A percentile compares a stretch with the other conserved stretches of the same genome.
These are phyloP conservation scores for Dastarcus helophoroides DNA, from an alignment of 2,888 invertebrate species.

Conservation along the genomic window DNA sequence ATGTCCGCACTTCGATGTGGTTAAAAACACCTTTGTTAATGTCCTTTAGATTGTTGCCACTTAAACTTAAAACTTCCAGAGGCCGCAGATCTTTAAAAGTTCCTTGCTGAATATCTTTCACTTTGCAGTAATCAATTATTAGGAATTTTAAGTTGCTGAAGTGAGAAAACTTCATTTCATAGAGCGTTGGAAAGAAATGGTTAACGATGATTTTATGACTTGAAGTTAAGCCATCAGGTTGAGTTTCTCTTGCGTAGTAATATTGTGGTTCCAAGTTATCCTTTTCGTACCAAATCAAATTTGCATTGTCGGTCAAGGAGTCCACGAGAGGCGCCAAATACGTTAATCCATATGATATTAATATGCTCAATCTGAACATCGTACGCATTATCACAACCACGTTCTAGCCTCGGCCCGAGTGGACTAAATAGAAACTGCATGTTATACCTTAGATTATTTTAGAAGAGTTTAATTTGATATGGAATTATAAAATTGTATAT, in stretches of 20 bases:
- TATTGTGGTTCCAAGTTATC: conserved; percentile 16
- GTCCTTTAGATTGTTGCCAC: conserved; percentile 20
- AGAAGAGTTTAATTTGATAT: too few species aligned
- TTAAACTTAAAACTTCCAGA: conserved; percentile 20
- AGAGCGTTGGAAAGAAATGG: conserved; percentile 20
- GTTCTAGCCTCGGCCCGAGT: too few species aligned
- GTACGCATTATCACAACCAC: too few species aligned
- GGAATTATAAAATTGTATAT: too few species aligned
- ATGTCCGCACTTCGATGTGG: conserved; percentile 17
- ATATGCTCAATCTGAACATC: too few species aligned
- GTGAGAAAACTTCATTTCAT: conserved; percentile 20
- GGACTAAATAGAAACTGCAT: too few species aligned
- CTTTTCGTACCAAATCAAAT: conserved; percentile 20
- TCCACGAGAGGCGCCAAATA: too few species aligned
- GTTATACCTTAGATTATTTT: too few species aligned
- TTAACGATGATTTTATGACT: conserved; percentile 21
- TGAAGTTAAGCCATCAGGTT: conserved; percentile 18
- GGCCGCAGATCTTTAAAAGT: conserved; percentile 18
- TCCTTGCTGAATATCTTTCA: conserved; percentile 21
- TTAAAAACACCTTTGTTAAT: conserved; percentile 23
- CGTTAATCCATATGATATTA: too few species aligned
- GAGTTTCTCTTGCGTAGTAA: conserved; percentile 16
- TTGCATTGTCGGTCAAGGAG: conserved; percentile 9
- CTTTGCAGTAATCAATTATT: conserved; percentile 20
- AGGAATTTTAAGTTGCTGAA: conserved; percentile 20